These are phyloP conservation scores for Aphodius sticticus DNA, from an alignment of 2,888 invertebrate genomes.

Conservation along the genomic window DNA sequence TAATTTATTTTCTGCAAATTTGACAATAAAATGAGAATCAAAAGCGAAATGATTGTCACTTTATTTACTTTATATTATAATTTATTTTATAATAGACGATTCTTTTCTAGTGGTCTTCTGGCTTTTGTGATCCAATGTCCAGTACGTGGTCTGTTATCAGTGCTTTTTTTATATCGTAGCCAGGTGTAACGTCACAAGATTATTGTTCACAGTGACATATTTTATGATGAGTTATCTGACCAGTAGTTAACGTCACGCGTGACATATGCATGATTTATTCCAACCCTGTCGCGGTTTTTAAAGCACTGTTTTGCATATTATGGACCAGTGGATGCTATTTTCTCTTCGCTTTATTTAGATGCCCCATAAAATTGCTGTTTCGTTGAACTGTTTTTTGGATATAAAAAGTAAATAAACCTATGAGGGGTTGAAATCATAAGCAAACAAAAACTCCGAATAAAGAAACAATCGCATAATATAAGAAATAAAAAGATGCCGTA, in stretches of 20 bases:
- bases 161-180: neutral
- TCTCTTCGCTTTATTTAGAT: neutral
- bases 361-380: neutral
- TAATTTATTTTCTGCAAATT: too few relatives aligned
- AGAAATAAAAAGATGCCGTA: too few relatives aligned
- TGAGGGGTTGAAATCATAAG: neutral
- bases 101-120: too few relatives aligned
- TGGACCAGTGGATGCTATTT: neutral
- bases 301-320: neutral
- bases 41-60: too few relatives aligned
- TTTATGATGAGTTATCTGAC: constrained; percentile 4
- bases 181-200: neutral
- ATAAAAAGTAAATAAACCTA: neutral
- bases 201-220: neutral
- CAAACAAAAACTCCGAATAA: neutral
- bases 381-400: neutral
- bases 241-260: neutral
- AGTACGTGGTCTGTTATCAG: too few relatives aligned
- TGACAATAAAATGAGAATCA: too few relatives aligned
- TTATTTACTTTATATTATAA: too few relatives aligned
- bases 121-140: too few relatives aligned
- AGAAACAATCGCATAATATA: too few relatives aligned
- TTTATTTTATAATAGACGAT: too few relatives aligned
- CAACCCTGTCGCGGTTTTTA: neutral
- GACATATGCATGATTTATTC: neutral